Evolutionary conservation across 1,140 invertebrate species (phyloP).

Genomic region (Trinorchestia longiramus): DNA sequence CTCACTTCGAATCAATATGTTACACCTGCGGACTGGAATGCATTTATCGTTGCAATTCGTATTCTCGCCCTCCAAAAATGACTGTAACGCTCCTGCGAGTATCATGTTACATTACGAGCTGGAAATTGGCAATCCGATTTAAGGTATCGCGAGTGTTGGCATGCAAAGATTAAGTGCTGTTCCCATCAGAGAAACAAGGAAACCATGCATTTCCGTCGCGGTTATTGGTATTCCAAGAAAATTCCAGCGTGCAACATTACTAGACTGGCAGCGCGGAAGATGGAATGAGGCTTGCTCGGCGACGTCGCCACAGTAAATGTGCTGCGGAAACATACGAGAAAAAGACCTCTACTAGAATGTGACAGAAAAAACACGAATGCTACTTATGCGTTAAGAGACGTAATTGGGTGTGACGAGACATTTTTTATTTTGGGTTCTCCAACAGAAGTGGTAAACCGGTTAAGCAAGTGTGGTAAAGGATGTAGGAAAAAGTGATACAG

Average conservation of each 20-base stretch:
- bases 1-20: background rate
- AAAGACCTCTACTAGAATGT: background rate
- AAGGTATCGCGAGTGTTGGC: background rate
- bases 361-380: background rate
- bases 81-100: background rate
- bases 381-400: background rate
- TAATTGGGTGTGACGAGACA: too few species aligned
- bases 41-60: background rate
- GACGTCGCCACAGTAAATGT: background rate
- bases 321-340: background rate
- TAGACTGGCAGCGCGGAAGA: background rate
- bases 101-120: background rate
- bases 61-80: background rate
- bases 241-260: background rate
- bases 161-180: background rate
- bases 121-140: background rate
- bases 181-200: background rate
- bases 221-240: conserved; percentile 1
- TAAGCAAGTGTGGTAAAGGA: too few species aligned
- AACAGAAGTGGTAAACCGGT: too few species aligned
- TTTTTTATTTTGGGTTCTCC: too few species aligned
- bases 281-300: background rate
- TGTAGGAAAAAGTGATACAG: too few species aligned
- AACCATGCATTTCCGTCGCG: background rate
- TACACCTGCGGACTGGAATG: background rate